A percentile compares a stretch with the other conserved stretches of the same genome.
Evolutionary conservation across 2,113 vertebrate species (phyloP).

Genomic region (Xerus inauris): DNA sequence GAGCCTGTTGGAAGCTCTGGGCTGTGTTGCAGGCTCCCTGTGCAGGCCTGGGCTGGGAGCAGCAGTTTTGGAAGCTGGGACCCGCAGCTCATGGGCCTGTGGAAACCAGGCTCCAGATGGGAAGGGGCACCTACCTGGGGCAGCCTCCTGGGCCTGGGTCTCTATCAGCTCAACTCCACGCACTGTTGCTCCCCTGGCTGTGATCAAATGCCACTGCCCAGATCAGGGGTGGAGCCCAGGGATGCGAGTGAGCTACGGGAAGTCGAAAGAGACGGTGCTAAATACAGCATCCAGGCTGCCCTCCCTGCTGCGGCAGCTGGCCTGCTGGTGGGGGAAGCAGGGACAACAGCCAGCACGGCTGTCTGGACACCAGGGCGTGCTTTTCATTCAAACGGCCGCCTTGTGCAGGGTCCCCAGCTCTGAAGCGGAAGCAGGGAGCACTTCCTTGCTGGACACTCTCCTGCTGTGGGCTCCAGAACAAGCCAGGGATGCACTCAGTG

Average conservation of each 20-base stretch:
- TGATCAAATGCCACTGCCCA: not conserved
- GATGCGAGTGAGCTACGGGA: not conserved
- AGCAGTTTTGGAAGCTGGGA: not conserved
- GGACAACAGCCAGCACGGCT: fast-evolving
- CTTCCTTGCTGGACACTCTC: not conserved
- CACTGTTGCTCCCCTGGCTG: fast-evolving
- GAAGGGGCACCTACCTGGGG: too few relatives aligned
- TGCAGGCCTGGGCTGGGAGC: too few relatives aligned
- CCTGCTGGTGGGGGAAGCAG: not conserved
- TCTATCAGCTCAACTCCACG: not conserved
- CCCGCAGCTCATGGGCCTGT: not conserved
- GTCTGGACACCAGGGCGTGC: too few relatives aligned
- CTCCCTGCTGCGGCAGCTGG: not conserved
- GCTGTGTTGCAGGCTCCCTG: too few relatives aligned
- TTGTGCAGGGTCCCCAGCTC: not conserved
- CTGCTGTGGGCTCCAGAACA: not conserved
- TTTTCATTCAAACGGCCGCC: fast-evolving
- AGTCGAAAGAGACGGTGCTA: not conserved
- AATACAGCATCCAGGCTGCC: too few relatives aligned
- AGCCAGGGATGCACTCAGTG: fast-evolving
- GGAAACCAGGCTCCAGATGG: not conserved
- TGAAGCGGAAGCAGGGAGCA: not conserved
- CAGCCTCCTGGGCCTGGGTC: not conserved
- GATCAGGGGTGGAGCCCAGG: not conserved
- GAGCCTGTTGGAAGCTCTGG: not conserved